A percentile compares a stretch with the other conserved stretches of the same genome.
Conservation (phyloP, 1,140 invertebrate species). For the Caenorhabditis latens region DNA sequence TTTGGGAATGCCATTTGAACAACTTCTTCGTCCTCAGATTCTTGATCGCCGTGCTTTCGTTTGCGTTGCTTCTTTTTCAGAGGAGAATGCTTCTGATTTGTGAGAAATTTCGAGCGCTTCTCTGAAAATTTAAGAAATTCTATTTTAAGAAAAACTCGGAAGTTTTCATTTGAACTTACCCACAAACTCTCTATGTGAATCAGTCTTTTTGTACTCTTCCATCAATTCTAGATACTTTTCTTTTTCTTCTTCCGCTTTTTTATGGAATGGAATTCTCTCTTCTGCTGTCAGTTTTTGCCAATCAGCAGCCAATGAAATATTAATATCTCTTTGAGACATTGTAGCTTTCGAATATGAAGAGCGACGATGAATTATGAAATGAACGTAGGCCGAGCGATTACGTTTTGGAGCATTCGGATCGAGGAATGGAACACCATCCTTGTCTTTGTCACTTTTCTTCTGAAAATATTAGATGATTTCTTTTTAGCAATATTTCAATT, state of each 20-base stretch:
- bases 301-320: conserved; percentile 11
- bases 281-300: conserved; percentile 27
- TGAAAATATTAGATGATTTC: too few relatives aligned
- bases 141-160: neutral
- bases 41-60: neutral
- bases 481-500: too few relatives aligned
- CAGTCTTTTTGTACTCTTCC: conserved; percentile 47
- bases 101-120: neutral
- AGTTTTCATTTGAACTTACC: neutral
- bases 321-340: conserved; percentile 27
- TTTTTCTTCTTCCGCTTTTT: conserved; percentile 27
- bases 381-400: conserved; percentile 21
- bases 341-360: neutral
- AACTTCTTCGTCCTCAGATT: neutral
- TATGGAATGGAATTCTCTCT: conserved; percentile 12
- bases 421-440: conserved; percentile 6
- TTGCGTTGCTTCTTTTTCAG: neutral
- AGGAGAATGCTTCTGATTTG: neutral
- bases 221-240: conserved; percentile 37
- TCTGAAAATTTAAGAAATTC: neutral
- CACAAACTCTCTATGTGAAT: conserved; percentile 29
- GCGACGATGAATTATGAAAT: conserved; percentile 17
- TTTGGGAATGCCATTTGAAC: conserved; percentile 21
- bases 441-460: conserved; percentile 14
- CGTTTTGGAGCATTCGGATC: conserved; percentile 42